Base-by-base conservation (phyloP, 2,888 invertebrate species). In the Acanthopleura granulata region DNA sequence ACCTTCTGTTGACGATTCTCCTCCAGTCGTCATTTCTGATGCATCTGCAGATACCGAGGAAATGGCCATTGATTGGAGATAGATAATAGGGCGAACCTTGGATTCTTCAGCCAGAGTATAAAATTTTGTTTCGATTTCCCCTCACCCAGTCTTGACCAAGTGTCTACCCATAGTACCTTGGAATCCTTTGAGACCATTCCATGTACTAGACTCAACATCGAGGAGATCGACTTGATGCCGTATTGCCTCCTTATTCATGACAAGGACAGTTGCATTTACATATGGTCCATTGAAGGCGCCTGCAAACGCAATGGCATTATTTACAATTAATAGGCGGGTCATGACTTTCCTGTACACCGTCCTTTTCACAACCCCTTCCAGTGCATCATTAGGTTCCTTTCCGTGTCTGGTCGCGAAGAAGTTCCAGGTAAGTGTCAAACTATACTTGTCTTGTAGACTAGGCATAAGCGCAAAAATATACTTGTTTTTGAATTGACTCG, bases 331-430 rank as follows among this genome's bases (percentile, higher is more conserved):
- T 30, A 22, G 72, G 4, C 73, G 51, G 0, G 70, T n/a, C 74
- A 76, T 74, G 15, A 76, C 71, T 51, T 70, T 30, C 30, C 66
- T 75, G n/a, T 74, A 70, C 3, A 74, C 76, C 11, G 72, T 75
- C 0, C 73, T 50, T 72, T 76, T 76, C 6, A 74, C 62, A 4
- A n/a, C 61, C 12, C 74, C 74, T 4, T 74, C 74, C 15, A 76
- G 61, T n/a, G 71, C 76, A 74, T 76, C 76, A 22, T 61, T 71
- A 4, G 74, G 74, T 1, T 74, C 76, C 25, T 76, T 76, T 22
- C 76, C 74, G 51, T 76, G 76, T 0, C 62, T 62, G 16, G 76
- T 76, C 9, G 74, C 76, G 49, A 76, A 76, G 62, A 30, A 57
- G n/a, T n/a, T n/a, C n/a, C n/a, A n/a, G n/a, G n/a, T n/a, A n/a